Conservation (phyloP, 2,113 vertebrate species). For the Hemicordylus capensis region DNA sequence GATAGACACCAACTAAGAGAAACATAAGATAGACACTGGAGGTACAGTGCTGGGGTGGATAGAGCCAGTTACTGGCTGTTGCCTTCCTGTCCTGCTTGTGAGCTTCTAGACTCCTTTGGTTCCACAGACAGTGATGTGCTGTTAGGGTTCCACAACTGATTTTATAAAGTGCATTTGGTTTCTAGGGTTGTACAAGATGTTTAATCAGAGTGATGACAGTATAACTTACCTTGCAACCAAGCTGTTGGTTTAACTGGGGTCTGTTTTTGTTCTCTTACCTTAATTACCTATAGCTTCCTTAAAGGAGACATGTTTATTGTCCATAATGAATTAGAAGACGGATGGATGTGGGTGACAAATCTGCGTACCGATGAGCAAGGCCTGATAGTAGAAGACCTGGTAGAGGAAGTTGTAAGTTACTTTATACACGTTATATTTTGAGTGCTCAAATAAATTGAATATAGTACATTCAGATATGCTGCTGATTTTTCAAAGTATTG, state of each 20-base stretch:
- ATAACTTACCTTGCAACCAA: background rate
- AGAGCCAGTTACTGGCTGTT: too few relatives aligned
- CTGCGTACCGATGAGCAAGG: constrained; percentile 97
- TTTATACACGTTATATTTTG: constrained; percentile 13
- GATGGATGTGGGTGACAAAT: constrained; percentile 99
- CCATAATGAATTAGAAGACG: constrained; percentile 97
- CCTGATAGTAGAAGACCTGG: constrained; percentile 96
- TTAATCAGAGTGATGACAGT: background rate
- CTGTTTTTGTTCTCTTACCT: constrained; percentile 51
- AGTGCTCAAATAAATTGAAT: background rate
- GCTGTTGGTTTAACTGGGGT: background rate
- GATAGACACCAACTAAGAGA: too few relatives aligned
- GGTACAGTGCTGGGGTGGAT: too few relatives aligned
- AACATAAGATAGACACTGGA: too few relatives aligned
- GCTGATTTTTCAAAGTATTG: background rate
- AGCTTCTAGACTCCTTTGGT: background rate
- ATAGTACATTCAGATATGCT: background rate
- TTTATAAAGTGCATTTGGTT: background rate
- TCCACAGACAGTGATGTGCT: background rate
- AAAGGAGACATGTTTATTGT: constrained; percentile 99
- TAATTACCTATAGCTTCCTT: constrained; percentile 85
- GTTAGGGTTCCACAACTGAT: background rate
- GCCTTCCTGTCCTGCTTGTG: background rate
- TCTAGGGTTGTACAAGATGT: background rate
- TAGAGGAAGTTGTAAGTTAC: constrained; percentile 95